phyloP scores from a whole-genome alignment of 1,140 invertebrate genomes.

The Laupala kohalensis region DNA sequence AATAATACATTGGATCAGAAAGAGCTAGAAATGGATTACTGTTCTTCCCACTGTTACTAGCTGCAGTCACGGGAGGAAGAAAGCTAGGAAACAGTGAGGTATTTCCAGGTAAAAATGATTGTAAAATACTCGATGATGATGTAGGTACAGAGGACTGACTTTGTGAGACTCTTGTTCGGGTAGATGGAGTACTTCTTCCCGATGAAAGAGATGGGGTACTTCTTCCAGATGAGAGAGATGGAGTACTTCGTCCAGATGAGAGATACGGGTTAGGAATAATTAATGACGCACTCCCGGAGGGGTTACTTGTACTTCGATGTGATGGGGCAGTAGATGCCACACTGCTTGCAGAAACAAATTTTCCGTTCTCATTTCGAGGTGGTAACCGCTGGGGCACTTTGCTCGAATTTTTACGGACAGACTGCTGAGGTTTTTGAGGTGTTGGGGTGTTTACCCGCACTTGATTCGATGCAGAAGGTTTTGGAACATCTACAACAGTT shows the following conservation, averaged over 20 bases:
- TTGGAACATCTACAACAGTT: conserved; percentile 34
- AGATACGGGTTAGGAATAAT: conserved; percentile 9
- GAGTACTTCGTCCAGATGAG: neutral
- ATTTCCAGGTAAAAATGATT: neutral
- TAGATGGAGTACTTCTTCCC: neutral
- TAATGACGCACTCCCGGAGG: neutral
- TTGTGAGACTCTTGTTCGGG: neutral
- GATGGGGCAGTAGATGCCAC: neutral
- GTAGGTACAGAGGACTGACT: neutral
- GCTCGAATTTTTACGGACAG: neutral
- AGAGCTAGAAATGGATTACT: conserved; percentile 2
- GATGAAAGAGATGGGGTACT: conserved; percentile 5
- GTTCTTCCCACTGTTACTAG: conserved; percentile 1
- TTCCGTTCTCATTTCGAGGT: conserved; percentile 7
- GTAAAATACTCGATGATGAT: neutral
- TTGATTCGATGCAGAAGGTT: conserved; percentile 19
- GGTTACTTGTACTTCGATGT: conserved; percentile 1
- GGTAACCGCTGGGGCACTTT: neutral
- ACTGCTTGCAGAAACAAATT: neutral
- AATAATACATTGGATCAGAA: conserved; percentile 9
- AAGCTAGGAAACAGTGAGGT: neutral
- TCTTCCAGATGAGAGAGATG: neutral
- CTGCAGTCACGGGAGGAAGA: neutral
- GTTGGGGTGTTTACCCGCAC: neutral
- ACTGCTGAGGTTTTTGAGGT: conserved; percentile 7